phyloP scores from a whole-genome alignment of 2,797 vertebrate species.

The Hipposideros larvatus region DNA sequence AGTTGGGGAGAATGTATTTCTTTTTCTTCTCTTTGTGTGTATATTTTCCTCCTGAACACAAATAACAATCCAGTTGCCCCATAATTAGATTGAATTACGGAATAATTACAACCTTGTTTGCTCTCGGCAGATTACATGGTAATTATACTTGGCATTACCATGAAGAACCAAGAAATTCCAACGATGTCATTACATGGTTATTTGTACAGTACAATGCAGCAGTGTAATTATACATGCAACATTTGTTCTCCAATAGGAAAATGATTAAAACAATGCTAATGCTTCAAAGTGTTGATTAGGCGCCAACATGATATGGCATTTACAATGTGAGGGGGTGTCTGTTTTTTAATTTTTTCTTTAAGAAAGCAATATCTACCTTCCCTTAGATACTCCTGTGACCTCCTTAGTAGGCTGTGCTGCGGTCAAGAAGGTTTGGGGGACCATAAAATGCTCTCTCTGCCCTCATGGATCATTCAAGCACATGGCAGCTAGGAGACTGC shows the following conservation, averaged over 20 bases:
- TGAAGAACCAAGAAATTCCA: conserved; percentile 91
- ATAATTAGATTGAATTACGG: conserved; percentile 91
- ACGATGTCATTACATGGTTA: conserved; percentile 90
- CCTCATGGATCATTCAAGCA: not conserved
- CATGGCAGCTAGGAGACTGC: not conserved
- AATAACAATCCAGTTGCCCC: conserved; percentile 86
- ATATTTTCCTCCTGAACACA: conserved; percentile 87
- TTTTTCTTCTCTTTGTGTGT: conserved; percentile 80
- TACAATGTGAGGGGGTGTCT: conserved; percentile 60
- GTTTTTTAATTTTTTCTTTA: conserved; percentile 69
- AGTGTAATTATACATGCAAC: conserved; percentile 90
- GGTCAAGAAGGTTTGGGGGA: not conserved
- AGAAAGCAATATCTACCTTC: conserved; percentile 29
- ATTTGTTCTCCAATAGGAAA: conserved; percentile 88
- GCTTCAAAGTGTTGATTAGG: conserved; percentile 87
- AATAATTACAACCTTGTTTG: conserved; percentile 90
- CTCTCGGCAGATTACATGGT: conserved; percentile 90
- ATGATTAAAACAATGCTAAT: conserved; percentile 89
- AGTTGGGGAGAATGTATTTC: conserved; percentile 34
- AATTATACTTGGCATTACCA: conserved; percentile 90
- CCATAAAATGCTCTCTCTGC: not conserved
- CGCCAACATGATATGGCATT: conserved; percentile 85
- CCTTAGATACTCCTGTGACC: not conserved
- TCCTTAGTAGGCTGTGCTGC: not conserved
- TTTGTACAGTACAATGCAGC: conserved; percentile 90